Conservation (phyloP, 2,797 vertebrate species). For the Mycteria americana region DNA sequence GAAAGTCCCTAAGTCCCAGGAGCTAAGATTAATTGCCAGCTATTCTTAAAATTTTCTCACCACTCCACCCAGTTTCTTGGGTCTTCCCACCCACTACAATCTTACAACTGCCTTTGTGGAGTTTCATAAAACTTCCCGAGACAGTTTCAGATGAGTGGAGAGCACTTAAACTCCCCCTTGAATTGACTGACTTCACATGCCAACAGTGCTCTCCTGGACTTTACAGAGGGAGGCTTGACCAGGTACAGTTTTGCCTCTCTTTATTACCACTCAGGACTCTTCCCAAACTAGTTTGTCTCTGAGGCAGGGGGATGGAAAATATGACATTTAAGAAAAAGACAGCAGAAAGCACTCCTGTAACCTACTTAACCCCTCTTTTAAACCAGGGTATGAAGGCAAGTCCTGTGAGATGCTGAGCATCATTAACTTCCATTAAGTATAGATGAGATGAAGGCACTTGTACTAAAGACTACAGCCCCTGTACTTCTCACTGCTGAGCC, state of each 20-base stretch:
- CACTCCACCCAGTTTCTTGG: constrained; percentile 59
- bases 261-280: background rate
- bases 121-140: constrained; percentile 38
- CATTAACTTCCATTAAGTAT: background rate
- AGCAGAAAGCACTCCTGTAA: background rate
- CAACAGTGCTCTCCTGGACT: background rate
- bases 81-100: constrained; percentile 53
- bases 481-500: background rate
- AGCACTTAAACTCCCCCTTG: constrained; percentile 14
- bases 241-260: background rate
- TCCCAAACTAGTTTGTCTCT: background rate
- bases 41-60: constrained; percentile 70
- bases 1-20: constrained; percentile 74
- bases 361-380: background rate
- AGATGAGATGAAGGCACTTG: background rate
- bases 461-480: background rate
- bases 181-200: background rate
- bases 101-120: constrained; percentile 27
- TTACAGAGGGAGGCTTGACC: background rate
- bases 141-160: constrained; percentile 43
- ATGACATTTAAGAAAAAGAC: background rate
- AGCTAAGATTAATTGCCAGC: constrained; percentile 67
- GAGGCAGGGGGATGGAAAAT: background rate
- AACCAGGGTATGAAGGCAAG: background rate
- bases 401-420: background rate